A percentile compares a stretch with the other conserved stretches of the same genome.
These are phyloP conservation scores for Zoroaster sp. DNA, from an alignment of 53 echinoderm and acorn worm species.

Conservation along the genomic window DNA sequence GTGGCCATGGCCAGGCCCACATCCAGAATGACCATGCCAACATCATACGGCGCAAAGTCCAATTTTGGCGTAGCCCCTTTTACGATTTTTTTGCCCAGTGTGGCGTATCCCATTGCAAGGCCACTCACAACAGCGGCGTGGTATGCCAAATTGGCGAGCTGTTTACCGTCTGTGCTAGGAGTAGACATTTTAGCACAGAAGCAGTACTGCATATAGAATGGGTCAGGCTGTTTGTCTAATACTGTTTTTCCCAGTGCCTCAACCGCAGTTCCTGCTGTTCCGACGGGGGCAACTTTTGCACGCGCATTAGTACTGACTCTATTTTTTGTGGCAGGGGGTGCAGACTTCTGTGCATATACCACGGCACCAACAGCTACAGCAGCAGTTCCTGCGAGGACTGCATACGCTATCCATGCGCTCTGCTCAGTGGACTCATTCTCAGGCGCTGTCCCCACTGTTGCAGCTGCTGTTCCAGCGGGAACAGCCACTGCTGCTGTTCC, in stretches of 20 bases:
- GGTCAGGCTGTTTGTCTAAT: neutral
- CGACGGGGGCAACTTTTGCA: too few relatives aligned
- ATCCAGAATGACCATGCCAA: neutral
- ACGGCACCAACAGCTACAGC: neutral
- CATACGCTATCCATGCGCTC: too few relatives aligned
- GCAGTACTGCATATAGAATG: neutral
- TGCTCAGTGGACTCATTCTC: too few relatives aligned
- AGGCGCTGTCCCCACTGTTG: too few relatives aligned
- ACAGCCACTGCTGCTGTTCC: too few relatives aligned
- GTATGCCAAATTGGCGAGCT: conserved; percentile 9
- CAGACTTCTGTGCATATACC: too few relatives aligned
- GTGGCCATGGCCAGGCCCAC: conserved; percentile 4
- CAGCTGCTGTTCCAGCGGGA: too few relatives aligned
- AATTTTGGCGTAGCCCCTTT: neutral
- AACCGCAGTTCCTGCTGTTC: neutral
- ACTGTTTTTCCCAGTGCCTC: neutral
- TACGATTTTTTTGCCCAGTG: too few relatives aligned
- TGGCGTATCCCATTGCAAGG: neutral
- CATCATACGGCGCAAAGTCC: neutral
- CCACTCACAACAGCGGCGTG: neutral
- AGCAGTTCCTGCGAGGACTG: too few relatives aligned
- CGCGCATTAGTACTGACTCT: too few relatives aligned
- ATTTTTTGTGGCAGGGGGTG: neutral
- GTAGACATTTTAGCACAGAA: neutral
- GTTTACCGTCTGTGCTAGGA: neutral